Evolutionary conservation across 2,113 vertebrate species (phyloP), one percentile per base, ranked within the genome.

Genomic region (Sturnus vulgaris): DNA sequence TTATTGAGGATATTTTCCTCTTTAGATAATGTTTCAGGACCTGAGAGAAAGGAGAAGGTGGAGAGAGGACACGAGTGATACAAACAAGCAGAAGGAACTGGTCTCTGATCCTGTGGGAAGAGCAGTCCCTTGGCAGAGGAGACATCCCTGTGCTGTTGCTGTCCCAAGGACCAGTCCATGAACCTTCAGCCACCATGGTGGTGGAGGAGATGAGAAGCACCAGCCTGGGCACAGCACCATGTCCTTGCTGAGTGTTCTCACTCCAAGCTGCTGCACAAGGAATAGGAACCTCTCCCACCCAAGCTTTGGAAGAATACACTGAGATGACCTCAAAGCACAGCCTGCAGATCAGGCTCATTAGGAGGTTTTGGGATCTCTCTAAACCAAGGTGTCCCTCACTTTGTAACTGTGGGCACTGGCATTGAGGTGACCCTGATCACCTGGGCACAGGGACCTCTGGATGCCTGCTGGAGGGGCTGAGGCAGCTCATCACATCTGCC

Each of bases 181-280:
- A 27, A 9, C 0, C 0, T 28, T 46, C 44, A 82, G 47, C 20
- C 22, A 15, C 59, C 30, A 0, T 10, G 37, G 33, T 35, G 49
- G 18, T 68, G 52, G 0, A 25, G 31, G 56, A 59, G 52, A 30
- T 25, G 37, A 52, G 68, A 16, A 86, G 23, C 35, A 57, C 22
- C 50, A 75, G 21, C 33, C 72, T 19, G 22, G 70, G 76, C n/a
- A 35, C 30, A 61, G 42, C n/a, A 39, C 6, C 0, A 4, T 2
- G 5, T 46, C 59, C 19, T 61, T 35, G 55, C 11, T 1, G 2
- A 73, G 69, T 15, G 40, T 27, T 49, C 15, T 57, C 0, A 0
- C 28, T 30, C 39, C 25, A 85, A 63, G 24, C 30, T 56, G 35
- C 70, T 70, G 46, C 7, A 8, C 30, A 52, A 72, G 52, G n/a